Percentiles rank a stretch among this genome's conserved stretches.
phyloP scores from a whole-genome alignment of 2,113 vertebrate genomes.

The Pseudorhombus dupliciocellatus region DNA sequence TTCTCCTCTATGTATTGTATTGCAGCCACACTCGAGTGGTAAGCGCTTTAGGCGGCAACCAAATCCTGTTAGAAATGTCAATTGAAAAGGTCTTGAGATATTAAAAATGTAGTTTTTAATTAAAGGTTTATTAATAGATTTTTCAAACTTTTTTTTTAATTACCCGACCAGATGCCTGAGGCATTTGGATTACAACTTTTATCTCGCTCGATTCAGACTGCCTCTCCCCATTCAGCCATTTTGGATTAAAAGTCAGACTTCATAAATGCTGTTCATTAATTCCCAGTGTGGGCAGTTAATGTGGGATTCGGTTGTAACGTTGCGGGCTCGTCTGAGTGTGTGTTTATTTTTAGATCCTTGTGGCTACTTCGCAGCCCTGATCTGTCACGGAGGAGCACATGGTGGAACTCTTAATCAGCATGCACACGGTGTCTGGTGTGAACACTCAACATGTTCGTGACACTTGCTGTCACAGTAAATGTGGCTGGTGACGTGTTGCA shows the following conservation, averaged over 20 bases:
- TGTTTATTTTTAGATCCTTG: conserved; percentile 76
- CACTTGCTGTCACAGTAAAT: conserved; percentile 52
- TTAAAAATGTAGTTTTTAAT: conserved; percentile 86
- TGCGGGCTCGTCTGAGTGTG: conserved; percentile 53
- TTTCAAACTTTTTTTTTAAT: conserved; percentile 84
- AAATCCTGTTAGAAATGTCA: conserved; percentile 81
- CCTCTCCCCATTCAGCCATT: conserved; percentile 75
- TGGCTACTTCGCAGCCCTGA: conserved; percentile 66
- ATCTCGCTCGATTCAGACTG: conserved; percentile 78
- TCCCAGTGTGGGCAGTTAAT: conserved; percentile 73
- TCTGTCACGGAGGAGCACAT: conserved; percentile 65
- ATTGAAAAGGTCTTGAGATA: conserved; percentile 83
- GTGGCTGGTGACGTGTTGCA: conserved; percentile 26
- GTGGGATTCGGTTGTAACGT: conserved; percentile 68
- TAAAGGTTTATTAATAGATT: conserved; percentile 86
- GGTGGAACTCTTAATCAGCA: conserved; percentile 60
- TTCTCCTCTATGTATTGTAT: conserved; percentile 62
- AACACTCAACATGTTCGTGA: conserved; percentile 52
- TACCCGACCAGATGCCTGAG: conserved; percentile 79
- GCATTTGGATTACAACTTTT: conserved; percentile 82
- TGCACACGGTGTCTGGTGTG: conserved; percentile 36
- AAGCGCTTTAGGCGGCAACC: conserved; percentile 78
- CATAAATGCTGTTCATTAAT: conserved; percentile 80
- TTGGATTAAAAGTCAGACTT: conserved; percentile 81
- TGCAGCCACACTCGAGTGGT: conserved; percentile 62